phyloP scores from a whole-genome alignment of 2,113 vertebrate genomes.

The Hystrix cristata region DNA sequence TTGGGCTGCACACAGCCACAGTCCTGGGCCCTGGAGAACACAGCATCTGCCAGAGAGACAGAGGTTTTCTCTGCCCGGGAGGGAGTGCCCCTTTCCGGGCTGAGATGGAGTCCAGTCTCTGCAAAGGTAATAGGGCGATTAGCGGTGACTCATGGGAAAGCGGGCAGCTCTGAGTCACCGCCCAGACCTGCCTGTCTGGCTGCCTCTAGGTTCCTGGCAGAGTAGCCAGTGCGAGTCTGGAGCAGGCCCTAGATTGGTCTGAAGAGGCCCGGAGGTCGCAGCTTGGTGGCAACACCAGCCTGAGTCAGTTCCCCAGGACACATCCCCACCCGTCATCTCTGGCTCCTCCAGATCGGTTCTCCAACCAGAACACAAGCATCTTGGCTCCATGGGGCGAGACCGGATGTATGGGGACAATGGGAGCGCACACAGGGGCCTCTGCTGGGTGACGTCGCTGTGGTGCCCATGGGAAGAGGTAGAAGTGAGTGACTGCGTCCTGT shows the following conservation, averaged over 20 bases:
- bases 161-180: conserved; percentile 60
- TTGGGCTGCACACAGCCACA: neutral
- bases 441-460: neutral
- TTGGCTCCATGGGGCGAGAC: neutral
- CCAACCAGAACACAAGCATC: neutral
- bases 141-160: conserved; percentile 88
- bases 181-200: conserved; percentile 82
- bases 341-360: fast-evolving
- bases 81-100: conserved; percentile 69
- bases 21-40: neutral
- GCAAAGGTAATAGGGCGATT: conserved; percentile 72
- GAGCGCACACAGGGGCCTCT: neutral
- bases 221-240: neutral
- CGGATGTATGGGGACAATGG: neutral
- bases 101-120: neutral
- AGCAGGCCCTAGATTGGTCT: neutral
- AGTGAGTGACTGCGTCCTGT: neutral
- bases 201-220: conserved; percentile 62
- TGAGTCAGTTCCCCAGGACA: neutral
- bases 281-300: neutral
- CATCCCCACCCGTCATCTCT: neutral
- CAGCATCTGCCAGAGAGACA: neutral
- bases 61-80: neutral
- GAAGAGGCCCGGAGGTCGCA: no score
- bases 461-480: neutral